Evolutionary conservation across 2,797 vertebrate species (phyloP), one percentile per base, ranked within the genome.

Genomic region (Sphaeramia orbicularis): DNA sequence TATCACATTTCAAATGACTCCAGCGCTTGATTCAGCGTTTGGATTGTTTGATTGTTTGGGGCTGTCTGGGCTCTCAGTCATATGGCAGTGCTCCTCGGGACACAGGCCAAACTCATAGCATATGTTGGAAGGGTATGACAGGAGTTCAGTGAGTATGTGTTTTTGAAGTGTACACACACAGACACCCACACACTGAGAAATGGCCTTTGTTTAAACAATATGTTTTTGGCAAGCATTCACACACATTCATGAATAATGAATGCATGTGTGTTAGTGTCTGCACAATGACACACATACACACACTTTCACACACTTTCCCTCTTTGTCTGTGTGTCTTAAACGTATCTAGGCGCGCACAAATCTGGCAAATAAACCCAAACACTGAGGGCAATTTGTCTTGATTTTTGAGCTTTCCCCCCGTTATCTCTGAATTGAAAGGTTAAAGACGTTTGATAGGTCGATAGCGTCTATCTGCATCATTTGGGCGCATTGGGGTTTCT

Each of bases 91-190:
- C 86, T 90, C 81, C 81, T 86, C 27, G 68, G 87, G 89, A 90
- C 84, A 64, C 73, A 19, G 72, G 88, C 89, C 88, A 91, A 92
- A 93, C 87, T 90, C 86, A 90, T 84, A 93, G 90, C 92, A 92
- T 88, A 90, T 91, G 91, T 91, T 92, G 89, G 87, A 87, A 91
- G 83, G 79, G 87, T 86, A 90, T 86, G 85, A 90, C 86, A 90
- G 87, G 86, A 88, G 85, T 90, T 87, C 85, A 87, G 83, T 61
- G 85, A 88, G 81, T 76, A 86, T 89, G 73, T 92, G 84, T 83
- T 86, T 87, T 86, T 91, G 78, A 87, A 86, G 86, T 84, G 74
- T 78, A 84, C 80, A 81, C 85, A 83, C 81, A 78, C 76, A 81
- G 61, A 86, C 84, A 86, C 79, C 61, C 84, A 86, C 86, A 90